Evolutionary conservation across 2,797 vertebrate species (phyloP), one percentile per base, ranked within the genome.

Genomic region (Brachyalestes nurse): DNA sequence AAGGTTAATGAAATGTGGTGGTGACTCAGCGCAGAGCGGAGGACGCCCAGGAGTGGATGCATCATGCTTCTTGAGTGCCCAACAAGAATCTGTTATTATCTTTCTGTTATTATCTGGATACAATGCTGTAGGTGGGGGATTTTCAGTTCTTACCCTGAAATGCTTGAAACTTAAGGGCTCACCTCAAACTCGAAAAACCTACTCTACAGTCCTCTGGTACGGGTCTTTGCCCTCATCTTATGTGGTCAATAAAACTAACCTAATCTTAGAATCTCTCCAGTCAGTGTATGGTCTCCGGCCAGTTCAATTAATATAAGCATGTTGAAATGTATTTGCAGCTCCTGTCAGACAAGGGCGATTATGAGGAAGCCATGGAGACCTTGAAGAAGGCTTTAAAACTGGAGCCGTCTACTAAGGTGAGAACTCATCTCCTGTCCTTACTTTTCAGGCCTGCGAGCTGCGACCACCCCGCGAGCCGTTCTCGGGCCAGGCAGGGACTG

Each of bases 341-440:
- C 73, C 88, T 96, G 86, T 96, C 95, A 23, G 95, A 96, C 83
- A 92, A 83, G 86, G 92, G 93, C 16, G 92, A 95, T 77, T 95
- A 95, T 79, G 89, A 91, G 81, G 94, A 95, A 84, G 95, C 95
- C 1, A 94, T 93, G 91, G 86, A 93, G 64, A 79, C 88, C 60
- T 92, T 97, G 84, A 95, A 90, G 90, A 94, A 88, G 89, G 95
- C 96, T 73, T 87, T 97, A 89, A 95, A 94, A 91, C 87, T 96
- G 86, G 96, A 97, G 88, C 95, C 96, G 1, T 84, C 93, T 83
- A 95, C 89, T 83, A 97, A 95, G 95, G 96, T 96, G 90, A 92
- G 90, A 90, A 21, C 23, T 72, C 83, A 74, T 72, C 74, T 69
- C 40, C 25, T 42, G 40, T 64, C 61, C 73, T 55, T 77, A 80